These are phyloP conservation scores for Frieseomelitta varia DNA, from an alignment of 1,140 invertebrate genomes.

Conservation along the genomic window DNA sequence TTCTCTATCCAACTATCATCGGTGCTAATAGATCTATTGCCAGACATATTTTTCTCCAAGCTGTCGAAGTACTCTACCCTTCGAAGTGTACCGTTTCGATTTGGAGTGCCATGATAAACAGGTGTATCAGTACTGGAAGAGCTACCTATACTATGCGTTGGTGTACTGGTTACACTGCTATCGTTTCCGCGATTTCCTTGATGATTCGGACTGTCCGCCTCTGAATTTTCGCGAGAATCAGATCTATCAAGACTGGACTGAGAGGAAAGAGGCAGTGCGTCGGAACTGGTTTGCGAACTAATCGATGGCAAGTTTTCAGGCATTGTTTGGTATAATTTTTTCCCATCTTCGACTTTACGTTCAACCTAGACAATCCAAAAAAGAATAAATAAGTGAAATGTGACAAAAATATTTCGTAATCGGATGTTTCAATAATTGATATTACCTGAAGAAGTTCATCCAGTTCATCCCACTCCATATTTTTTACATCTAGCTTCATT, in stretches of 20 bases:
- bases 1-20: conserved; percentile 82
- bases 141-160: conserved; percentile 79
- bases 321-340: conserved; percentile 89
- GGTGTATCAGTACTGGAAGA: conserved; percentile 80
- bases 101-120: conserved; percentile 74
- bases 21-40: conserved; percentile 76
- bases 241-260: conserved; percentile 70
- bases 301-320: conserved; percentile 85
- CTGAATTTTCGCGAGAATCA: conserved; percentile 66
- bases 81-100: conserved; percentile 77
- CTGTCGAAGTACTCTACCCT: conserved; percentile 78
- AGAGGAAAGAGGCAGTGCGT: conserved; percentile 66
- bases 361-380: conserved; percentile 80
- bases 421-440: not conserved
- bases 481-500: conserved; percentile 86
- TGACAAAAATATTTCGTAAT: not conserved
- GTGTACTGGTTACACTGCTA: conserved; percentile 77
- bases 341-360: conserved; percentile 85
- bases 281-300: conserved; percentile 79
- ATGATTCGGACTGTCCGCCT: conserved; percentile 69
- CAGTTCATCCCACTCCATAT: conserved; percentile 87
- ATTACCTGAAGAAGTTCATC: conserved; percentile 86
- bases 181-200: conserved; percentile 74
- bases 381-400: not conserved
- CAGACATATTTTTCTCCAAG: conserved; percentile 79